A percentile compares a stretch with the other conserved stretches of the same genome.
These are phyloP conservation scores for Lasioglossum calceatum DNA, from an alignment of 2,888 invertebrate genomes.

Conservation along the genomic window DNA sequence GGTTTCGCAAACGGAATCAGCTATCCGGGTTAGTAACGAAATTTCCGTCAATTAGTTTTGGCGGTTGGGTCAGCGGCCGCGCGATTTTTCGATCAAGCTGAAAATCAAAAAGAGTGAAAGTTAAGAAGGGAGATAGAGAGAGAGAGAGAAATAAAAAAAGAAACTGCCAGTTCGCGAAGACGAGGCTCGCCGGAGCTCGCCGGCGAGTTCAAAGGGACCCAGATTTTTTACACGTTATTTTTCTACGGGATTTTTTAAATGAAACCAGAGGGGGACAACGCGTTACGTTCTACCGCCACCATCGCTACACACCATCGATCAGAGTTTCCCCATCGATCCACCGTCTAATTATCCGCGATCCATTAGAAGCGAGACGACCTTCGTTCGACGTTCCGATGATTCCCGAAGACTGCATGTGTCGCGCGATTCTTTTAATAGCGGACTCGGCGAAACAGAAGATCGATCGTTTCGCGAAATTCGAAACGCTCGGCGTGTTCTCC, in stretches of 20 bases:
- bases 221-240: constrained; percentile 67
- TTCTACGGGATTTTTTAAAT: constrained; percentile 62
- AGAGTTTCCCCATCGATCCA: constrained; percentile 41
- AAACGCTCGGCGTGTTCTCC: neutral
- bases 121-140: neutral
- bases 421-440: neutral
- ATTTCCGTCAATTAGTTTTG: constrained; percentile 56
- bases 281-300: constrained; percentile 46
- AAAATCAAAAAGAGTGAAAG: constrained; percentile 8
- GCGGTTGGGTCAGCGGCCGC: constrained; percentile 12
- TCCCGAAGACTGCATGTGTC: neutral
- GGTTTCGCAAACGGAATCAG: constrained; percentile 13
- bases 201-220: constrained; percentile 56
- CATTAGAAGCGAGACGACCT: constrained; percentile 8
- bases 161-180: constrained; percentile 54
- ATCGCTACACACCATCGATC: constrained; percentile 26
- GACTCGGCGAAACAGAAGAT: neutral
- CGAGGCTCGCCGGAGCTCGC: constrained; percentile 42
- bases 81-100: constrained; percentile 38
- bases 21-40: constrained; percentile 42
- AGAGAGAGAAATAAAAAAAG: constrained; percentile 13
- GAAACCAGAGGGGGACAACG: constrained; percentile 10
- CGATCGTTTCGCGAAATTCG: neutral
- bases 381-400: constrained; percentile 17
- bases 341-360: constrained; percentile 21